Conservation (phyloP, 1,140 invertebrate species). For the Drosophila seguyi region DNA sequence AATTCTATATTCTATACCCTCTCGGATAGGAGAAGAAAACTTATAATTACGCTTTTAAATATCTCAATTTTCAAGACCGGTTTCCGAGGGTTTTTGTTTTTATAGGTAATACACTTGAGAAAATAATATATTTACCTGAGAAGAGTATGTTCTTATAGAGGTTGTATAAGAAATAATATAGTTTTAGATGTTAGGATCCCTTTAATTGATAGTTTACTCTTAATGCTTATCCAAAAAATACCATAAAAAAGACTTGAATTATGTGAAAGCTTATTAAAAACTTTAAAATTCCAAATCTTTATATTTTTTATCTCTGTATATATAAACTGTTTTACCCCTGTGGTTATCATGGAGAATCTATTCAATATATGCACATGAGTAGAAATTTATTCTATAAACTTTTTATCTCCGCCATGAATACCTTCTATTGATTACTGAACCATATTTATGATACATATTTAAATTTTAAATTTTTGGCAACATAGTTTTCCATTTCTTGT, state of each 20-base stretch:
- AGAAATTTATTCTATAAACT: slow-evolving; percentile 40
- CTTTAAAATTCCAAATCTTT: background rate
- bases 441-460: slow-evolving; percentile 45
- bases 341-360: slow-evolving; percentile 6
- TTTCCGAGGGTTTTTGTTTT: slow-evolving; percentile 28
- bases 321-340: background rate
- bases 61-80: slow-evolving; percentile 77
- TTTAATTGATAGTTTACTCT: background rate
- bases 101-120: background rate
- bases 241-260: no score
- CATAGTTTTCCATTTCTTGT: slow-evolving; percentile 45
- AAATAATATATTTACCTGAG: background rate
- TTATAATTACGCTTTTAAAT: slow-evolving; percentile 73
- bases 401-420: slow-evolving; percentile 4
- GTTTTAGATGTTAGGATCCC: no score
- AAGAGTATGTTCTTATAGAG: background rate
- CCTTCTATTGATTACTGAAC: slow-evolving; percentile 11
- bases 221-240: no score
- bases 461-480: slow-evolving; percentile 51
- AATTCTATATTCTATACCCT: slow-evolving; percentile 26
- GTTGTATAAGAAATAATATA: background rate
- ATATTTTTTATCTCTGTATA: background rate
- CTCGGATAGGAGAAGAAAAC: slow-evolving; percentile 33
- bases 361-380: slow-evolving; percentile 24
- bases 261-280: background rate